phyloP scores from a whole-genome alignment of 23 tunicate species.

The Oikopleura dioica region DNA sequence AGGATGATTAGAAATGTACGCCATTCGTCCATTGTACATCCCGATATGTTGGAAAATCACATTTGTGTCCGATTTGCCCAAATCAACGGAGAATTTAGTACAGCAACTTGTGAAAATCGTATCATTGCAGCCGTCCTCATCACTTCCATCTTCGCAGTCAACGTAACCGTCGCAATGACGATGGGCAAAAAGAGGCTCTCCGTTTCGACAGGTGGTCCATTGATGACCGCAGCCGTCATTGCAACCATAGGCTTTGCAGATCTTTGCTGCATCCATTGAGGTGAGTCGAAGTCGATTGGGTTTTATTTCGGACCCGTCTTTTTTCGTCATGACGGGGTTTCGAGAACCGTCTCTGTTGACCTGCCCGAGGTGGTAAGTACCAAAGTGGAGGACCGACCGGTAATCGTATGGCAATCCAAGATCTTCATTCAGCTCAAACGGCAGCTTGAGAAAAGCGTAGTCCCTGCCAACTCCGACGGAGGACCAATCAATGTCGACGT shows the following conservation, averaged over 20 bases:
- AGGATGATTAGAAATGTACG: background rate
- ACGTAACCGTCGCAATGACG: background rate
- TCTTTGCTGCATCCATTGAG: background rate
- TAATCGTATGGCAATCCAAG: background rate
- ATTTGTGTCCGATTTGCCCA: background rate
- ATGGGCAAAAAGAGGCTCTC: background rate
- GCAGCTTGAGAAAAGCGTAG: background rate
- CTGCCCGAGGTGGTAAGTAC: background rate
- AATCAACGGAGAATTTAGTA: background rate
- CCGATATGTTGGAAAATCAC: background rate
- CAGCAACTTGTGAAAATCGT: constrained; percentile 4
- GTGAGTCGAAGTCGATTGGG: background rate
- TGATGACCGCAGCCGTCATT: background rate
- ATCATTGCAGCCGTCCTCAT: background rate
- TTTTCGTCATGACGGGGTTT: background rate
- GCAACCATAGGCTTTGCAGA: background rate
- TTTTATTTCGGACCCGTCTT: constrained; percentile 2
- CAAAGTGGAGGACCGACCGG: constrained; percentile 11
- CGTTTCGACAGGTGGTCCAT: background rate
- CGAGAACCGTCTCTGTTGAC: no score
- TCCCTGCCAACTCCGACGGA: background rate
- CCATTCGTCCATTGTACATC: background rate
- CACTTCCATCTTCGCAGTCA: constrained; percentile 3
- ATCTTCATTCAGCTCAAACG: background rate
- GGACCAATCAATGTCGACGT: background rate